Evolutionary conservation across 2,888 invertebrate species (phyloP), one percentile per base, ranked within the genome.

Genomic region (Erebia epiphron): DNA sequence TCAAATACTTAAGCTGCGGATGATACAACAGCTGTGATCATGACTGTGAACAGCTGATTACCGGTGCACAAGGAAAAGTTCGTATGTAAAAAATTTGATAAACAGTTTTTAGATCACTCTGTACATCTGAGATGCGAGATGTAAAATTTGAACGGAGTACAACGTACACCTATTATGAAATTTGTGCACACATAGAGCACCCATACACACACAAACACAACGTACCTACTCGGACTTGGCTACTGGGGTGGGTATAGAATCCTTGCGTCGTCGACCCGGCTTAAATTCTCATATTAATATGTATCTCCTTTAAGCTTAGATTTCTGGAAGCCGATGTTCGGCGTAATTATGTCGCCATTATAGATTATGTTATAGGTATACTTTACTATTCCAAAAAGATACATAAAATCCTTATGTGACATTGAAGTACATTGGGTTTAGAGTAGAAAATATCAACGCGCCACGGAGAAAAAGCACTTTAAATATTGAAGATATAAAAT

Each of bases 261-360:
- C 88, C 91, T 89, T 89, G 87, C 87, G 86, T 88, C 86, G 85
- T 84, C 82, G 82, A 86, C 84, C 77, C 83, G 84, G 88, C 90
- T 91, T 89, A 91, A 91, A 92, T 91, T 91, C 87, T 86, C 89
- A 87, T 90, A 91, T 91, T 92, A 91, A 90, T 91, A 89, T 91
- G 90, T 91, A 89, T 91, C 89, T 89, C 87, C 87, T 86, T 85
- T 85, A 85, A 84, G 84, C 87, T 83, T 86, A 86, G 87, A 87
- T 90, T 88, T 88, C 76, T 77, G 78, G 79, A 78, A 81, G 82
- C 85, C 84, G 82, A 86, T 85, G 84, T 80, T 82, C 73, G 76
- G 79, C 82, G 83, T 86, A 87, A 90, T 90, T 88, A 86, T 83
- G 83, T 75, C 75, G 75, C 71, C 70, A 61, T 74, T 68, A 69